Evolutionary conservation across 2,113 vertebrate genomes (phyloP).

Genomic region (Cyprinodon variegatus): DNA sequence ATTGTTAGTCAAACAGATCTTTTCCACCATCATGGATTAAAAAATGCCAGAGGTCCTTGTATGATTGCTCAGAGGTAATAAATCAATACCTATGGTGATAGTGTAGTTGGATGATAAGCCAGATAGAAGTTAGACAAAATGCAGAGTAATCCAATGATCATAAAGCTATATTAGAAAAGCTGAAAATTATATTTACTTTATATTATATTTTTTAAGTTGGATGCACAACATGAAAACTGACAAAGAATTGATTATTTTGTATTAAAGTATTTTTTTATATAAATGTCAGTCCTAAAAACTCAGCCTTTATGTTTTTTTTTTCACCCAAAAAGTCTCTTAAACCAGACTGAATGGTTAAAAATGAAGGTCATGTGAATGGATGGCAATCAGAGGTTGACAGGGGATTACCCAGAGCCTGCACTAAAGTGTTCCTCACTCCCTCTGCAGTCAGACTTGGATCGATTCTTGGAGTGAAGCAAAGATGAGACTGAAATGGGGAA

Average conservation of each 20-base stretch:
- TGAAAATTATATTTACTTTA: too few relatives aligned
- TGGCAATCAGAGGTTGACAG: constrained; percentile 11
- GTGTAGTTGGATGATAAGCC: neutral
- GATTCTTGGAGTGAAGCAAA: constrained; percentile 39
- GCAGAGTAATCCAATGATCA: neutral
- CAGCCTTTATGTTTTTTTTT: too few relatives aligned
- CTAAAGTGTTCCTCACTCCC: constrained; percentile 32
- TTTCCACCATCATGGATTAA: neutral
- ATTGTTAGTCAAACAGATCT: neutral
- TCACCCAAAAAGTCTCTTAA: neutral
- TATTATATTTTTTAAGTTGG: neutral
- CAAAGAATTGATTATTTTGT: neutral
- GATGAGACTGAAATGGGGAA: constrained; percentile 33
- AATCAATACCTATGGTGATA: neutral
- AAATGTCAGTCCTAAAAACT: neutral
- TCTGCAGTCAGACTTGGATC: constrained; percentile 34
- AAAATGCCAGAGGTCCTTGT: neutral
- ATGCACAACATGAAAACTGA: neutral
- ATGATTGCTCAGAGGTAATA: constrained; percentile 6
- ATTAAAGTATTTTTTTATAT: neutral
- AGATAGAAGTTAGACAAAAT: too few relatives aligned
- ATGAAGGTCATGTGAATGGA: constrained; percentile 3
- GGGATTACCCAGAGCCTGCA: constrained; percentile 24
- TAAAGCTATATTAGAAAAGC: neutral
- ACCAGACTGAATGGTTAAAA: neutral